Evolutionary conservation across 2,113 vertebrate species (phyloP).

Genomic region (Alaudala cheleensis): DNA sequence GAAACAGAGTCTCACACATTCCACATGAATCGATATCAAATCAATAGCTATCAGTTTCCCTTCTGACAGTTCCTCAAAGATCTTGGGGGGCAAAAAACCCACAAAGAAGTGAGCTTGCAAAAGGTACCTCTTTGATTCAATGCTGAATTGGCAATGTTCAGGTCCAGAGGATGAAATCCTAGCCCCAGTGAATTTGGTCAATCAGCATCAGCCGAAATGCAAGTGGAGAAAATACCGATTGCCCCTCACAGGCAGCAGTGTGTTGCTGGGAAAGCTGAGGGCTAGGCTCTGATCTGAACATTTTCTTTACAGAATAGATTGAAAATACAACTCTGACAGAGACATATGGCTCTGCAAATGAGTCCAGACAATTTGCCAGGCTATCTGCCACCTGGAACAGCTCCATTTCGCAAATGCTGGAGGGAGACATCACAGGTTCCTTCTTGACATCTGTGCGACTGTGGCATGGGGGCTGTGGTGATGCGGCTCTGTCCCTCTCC

Average conservation of each 20-base stretch:
- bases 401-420: not conserved
- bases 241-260: not conserved
- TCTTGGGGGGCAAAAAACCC: not conserved
- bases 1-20: not conserved
- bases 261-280: not conserved
- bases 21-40: not conserved
- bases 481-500: not conserved
- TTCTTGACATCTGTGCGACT: not conserved
- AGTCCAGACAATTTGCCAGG: slow-evolving; percentile 38
- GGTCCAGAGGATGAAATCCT: not conserved
- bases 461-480: rapidly evolving
- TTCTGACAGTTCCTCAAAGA: not conserved
- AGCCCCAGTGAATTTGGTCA: not conserved
- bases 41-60: not conserved
- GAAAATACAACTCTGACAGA: not conserved
- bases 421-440: not conserved
- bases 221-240: not conserved
- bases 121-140: not conserved
- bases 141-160: not conserved
- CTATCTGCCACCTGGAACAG: slow-evolving; percentile 48
- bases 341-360: slow-evolving; percentile 31
- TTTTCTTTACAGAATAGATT: not conserved
- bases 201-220: not conserved
- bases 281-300: not conserved
- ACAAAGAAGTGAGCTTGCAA: not conserved